Percentiles rank a stretch among this genome's conserved stretches.
Conservation (phyloP, 2,797 vertebrate species). For the Spheniscus humboldti region DNA sequence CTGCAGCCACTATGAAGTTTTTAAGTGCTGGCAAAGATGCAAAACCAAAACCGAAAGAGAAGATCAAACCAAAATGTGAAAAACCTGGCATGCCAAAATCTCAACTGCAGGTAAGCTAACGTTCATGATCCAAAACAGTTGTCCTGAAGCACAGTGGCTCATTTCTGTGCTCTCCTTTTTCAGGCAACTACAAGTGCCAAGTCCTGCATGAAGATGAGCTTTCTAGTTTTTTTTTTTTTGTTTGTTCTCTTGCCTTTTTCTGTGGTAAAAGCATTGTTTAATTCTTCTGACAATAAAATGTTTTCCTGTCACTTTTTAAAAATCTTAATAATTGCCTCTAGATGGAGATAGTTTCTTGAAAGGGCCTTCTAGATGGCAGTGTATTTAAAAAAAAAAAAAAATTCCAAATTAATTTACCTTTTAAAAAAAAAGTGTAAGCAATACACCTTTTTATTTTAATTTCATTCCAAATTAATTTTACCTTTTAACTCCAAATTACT, state of each 20-base stretch:
- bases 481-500: neutral
- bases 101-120: constrained; percentile 77
- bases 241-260: neutral
- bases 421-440: neutral
- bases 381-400: neutral
- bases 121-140: neutral
- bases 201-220: neutral
- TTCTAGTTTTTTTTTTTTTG: neutral
- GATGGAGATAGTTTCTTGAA: neutral
- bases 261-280: neutral
- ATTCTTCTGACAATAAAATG: neutral
- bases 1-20: constrained; percentile 89
- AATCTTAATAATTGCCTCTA: neutral
- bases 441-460: neutral
- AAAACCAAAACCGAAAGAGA: constrained; percentile 79
- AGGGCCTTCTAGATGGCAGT: neutral
- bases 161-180: neutral
- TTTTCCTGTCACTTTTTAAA: fast-evolving
- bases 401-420: neutral
- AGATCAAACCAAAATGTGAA: constrained; percentile 77
- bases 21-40: constrained; percentile 82
- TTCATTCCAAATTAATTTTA: neutral
- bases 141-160: neutral
- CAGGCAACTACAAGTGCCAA: neutral
- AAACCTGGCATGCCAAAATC: constrained; percentile 71